A percentile compares a stretch with the other conserved stretches of the same genome.
phyloP scores from a whole-genome alignment of 2,113 vertebrate species.

The Callionymus lyra region DNA sequence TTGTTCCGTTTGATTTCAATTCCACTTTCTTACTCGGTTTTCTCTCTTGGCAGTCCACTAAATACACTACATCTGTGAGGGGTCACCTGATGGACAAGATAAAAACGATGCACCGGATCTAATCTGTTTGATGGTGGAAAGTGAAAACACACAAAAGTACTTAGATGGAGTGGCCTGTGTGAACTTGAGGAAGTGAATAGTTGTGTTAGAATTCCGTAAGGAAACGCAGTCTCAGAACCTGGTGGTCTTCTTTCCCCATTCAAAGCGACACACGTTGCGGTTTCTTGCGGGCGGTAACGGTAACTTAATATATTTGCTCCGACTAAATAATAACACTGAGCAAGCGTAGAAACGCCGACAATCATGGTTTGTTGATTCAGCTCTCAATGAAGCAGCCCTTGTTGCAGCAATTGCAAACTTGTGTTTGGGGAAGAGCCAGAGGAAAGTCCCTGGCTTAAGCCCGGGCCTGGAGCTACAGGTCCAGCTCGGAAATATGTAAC shows the following conservation, averaged over 20 bases:
- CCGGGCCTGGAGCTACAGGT: slow-evolving; percentile 10
- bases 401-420: slow-evolving; percentile 13
- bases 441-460: slow-evolving; percentile 46
- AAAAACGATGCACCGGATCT: slow-evolving; percentile 5
- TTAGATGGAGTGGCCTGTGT: neutral
- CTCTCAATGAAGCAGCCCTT: slow-evolving; percentile 28
- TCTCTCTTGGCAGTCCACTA: slow-evolving; percentile 35
- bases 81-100: slow-evolving; percentile 18
- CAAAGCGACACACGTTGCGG: no score
- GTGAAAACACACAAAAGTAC: slow-evolving; percentile 5
- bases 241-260: no score
- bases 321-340: slow-evolving; percentile 1
- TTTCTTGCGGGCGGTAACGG: no score
- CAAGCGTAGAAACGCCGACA: no score
- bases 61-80: slow-evolving; percentile 7
- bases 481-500: slow-evolving; percentile 22
- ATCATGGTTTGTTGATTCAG: slow-evolving; percentile 1
- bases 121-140: neutral
- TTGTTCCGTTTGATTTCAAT: no score
- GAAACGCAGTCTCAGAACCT: no score
- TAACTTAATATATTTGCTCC: neutral
- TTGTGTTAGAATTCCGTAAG: neutral
- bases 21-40: no score
- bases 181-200: neutral
- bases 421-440: slow-evolving; percentile 28